Percentiles rank a stretch among this genome's conserved stretches.
phyloP scores from a whole-genome alignment of 35 echinoderm and acorn worm genomes.

The Holothuria glaberrima region DNA sequence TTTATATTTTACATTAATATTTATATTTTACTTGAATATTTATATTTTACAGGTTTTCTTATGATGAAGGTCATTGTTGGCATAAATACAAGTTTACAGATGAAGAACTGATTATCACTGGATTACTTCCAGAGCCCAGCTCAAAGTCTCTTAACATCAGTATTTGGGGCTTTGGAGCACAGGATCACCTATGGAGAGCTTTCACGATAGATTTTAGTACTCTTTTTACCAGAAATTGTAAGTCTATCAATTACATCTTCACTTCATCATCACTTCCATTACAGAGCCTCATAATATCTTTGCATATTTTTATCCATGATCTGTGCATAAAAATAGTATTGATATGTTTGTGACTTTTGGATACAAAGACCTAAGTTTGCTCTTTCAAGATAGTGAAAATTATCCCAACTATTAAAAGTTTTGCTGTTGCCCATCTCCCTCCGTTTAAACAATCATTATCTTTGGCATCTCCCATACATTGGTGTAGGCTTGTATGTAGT shows the following conservation, averaged over 20 bases:
- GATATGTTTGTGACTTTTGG: too few species aligned
- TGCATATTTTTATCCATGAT: too few species aligned
- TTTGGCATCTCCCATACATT: too few species aligned
- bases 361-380: too few species aligned
- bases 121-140: conserved; percentile 85
- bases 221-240: conserved; percentile 76
- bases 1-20: too few species aligned
- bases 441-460: too few species aligned
- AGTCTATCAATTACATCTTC: conserved; percentile 32
- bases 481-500: too few species aligned
- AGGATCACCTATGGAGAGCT: conserved; percentile 76
- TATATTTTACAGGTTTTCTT: conserved; percentile 79
- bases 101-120: conserved; percentile 73
- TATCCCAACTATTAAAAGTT: too few species aligned
- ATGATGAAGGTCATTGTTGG: conserved; percentile 98
- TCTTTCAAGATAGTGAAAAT: too few species aligned
- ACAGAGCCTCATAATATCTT: background rate
- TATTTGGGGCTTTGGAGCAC: conserved; percentile 88
- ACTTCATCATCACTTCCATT: background rate
- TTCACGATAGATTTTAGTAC: conserved; percentile 85
- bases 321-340: too few species aligned
- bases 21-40: too few species aligned
- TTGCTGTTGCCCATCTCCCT: too few species aligned
- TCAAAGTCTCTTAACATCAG: conserved; percentile 89
- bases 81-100: conserved; percentile 73